Evolutionary conservation across 2,113 vertebrate genomes (phyloP).

Genomic region (Nothobranchius furzeri): DNA sequence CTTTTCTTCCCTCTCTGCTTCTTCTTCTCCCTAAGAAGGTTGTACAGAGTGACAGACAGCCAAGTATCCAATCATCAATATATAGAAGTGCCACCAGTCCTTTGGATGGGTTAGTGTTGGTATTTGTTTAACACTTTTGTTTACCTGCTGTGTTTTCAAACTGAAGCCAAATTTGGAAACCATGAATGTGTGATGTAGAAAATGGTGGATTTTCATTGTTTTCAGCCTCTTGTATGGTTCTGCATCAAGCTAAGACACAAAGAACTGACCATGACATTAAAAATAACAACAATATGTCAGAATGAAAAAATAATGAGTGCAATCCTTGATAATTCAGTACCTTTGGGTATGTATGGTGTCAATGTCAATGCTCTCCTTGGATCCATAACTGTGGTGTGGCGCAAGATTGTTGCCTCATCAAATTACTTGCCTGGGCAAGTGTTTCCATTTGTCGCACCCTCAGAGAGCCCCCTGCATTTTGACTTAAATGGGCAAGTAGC

Average conservation of each 20-base stretch:
- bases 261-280: conserved; percentile 52
- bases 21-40: conserved; percentile 52
- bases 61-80: conserved; percentile 57
- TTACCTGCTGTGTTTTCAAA: conserved; percentile 60
- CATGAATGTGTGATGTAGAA: conserved; percentile 77
- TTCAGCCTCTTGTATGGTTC: conserved; percentile 40
- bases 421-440: conserved; percentile 46
- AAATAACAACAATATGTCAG: conserved; percentile 46
- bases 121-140: conserved; percentile 47
- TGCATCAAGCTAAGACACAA: conserved; percentile 60
- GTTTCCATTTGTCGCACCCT: conserved; percentile 40
- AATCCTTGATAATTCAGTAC: conserved; percentile 40
- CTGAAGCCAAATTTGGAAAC: conserved; percentile 75
- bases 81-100: conserved; percentile 72
- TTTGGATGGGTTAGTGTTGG: conserved; percentile 58
- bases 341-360: conserved; percentile 45
- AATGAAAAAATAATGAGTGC: conserved; percentile 35
- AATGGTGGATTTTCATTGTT: conserved; percentile 49
- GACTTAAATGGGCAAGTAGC: conserved; percentile 74
- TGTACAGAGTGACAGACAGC: conserved; percentile 59
- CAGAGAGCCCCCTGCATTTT: conserved; percentile 56
- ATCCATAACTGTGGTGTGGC: conserved; percentile 57
- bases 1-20: conserved; percentile 38
- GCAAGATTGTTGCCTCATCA: conserved; percentile 64
- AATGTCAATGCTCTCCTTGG: conserved; percentile 61